Evolutionary conservation across 2,797 vertebrate species (phyloP).

Genomic region (Falco rusticolus): DNA sequence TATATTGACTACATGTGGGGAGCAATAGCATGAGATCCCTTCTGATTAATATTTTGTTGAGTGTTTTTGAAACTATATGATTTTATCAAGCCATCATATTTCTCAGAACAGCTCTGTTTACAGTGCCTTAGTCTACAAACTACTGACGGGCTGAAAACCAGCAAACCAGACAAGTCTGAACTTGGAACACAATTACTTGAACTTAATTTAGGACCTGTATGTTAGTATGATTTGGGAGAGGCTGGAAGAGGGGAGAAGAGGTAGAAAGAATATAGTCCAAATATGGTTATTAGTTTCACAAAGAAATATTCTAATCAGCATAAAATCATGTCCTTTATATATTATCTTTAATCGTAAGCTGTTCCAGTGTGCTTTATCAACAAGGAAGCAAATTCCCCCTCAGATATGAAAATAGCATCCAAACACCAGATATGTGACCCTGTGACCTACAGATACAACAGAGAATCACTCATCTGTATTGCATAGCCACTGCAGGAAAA

Average conservation of each 20-base stretch:
- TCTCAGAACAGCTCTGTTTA: conserved; percentile 15
- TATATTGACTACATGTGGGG: conserved; percentile 90
- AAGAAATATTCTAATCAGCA: not conserved
- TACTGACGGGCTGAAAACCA: conserved; percentile 29
- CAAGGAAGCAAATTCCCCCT: not conserved
- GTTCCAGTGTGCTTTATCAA: not conserved
- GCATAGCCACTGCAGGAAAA: not conserved
- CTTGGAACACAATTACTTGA: not conserved
- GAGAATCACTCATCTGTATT: not conserved
- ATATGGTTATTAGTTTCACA: not conserved
- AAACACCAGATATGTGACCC: not conserved
- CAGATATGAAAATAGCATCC: not conserved
- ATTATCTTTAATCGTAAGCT: not conserved
- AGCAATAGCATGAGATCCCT: conserved; percentile 72
- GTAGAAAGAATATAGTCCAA: not conserved
- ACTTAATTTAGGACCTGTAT: not conserved
- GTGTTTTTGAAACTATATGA: conserved; percentile 58
- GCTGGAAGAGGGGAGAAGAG: not conserved
- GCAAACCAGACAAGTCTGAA: not conserved
- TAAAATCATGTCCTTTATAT: not conserved
- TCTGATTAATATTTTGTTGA: conserved; percentile 75
- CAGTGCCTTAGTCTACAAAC: not conserved
- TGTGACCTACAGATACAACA: not conserved
- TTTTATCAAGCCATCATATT: conserved; percentile 55
- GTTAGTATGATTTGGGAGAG: not conserved